phyloP scores from a whole-genome alignment of 2,113 vertebrate genomes.

The Phalacrocorax carbo region DNA sequence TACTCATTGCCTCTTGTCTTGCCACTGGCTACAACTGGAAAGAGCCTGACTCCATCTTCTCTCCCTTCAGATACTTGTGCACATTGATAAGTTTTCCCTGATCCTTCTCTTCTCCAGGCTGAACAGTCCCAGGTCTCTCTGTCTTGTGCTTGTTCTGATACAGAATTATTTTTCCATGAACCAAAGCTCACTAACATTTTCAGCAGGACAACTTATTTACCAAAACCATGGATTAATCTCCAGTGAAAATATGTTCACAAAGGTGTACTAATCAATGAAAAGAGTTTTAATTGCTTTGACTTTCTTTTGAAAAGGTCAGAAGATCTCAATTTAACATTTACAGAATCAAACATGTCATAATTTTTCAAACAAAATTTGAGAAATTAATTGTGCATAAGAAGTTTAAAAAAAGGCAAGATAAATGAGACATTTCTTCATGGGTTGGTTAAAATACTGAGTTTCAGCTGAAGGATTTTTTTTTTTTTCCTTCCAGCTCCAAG shows the following conservation, averaged over 20 bases:
- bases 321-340: not conserved
- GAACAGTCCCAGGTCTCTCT: not conserved
- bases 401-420: not conserved
- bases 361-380: not conserved
- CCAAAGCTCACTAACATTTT: not conserved
- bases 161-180: not conserved
- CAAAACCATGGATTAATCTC: not conserved
- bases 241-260: not conserved
- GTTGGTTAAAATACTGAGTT: not conserved
- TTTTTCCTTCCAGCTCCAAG: not conserved
- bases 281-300: not conserved
- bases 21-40: not conserved
- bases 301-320: not conserved
- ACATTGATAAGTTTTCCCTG: fast-evolving
- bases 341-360: not conserved
- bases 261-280: not conserved
- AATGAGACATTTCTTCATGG: not conserved
- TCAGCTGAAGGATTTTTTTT: not conserved
- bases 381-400: not conserved
- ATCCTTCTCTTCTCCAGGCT: not conserved
- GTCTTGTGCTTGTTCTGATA: not conserved
- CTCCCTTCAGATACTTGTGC: not conserved
- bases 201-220: not conserved
- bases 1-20: not conserved
- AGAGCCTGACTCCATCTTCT: not conserved